These are phyloP conservation scores for Asobara japonica DNA, from an alignment of 1,140 invertebrate genomes.

Conservation along the genomic window DNA sequence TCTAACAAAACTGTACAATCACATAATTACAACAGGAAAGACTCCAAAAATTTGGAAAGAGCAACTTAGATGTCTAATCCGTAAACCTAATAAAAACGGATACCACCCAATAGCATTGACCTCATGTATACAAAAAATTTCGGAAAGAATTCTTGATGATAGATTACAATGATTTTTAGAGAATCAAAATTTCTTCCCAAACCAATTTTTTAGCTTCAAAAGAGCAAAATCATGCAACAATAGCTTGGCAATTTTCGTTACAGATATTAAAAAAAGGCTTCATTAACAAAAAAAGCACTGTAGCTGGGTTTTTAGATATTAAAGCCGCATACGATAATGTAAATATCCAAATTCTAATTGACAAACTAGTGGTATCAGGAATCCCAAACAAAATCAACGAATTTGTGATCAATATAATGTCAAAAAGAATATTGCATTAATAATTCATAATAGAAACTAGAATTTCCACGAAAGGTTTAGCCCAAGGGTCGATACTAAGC, in stretches of 20 bases:
- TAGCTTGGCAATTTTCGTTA: neutral
- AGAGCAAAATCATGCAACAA: constrained; percentile 3
- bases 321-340: constrained; percentile 26
- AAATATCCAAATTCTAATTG: neutral
- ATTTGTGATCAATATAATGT: too few species aligned
- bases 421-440: too few species aligned
- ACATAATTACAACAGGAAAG: neutral
- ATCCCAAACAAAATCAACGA: neutral
- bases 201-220: constrained; percentile 23
- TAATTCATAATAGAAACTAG: neutral
- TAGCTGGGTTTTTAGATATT: neutral
- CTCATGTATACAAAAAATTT: constrained; percentile 20
- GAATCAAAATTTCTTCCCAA: constrained; percentile 13
- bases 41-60: constrained; percentile 11
- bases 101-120: constrained; percentile 13
- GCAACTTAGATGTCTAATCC: constrained; percentile 4
- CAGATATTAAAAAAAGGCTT: constrained; percentile 23
- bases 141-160: constrained; percentile 33
- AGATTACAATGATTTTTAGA: constrained; percentile 21
- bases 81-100: constrained; percentile 17
- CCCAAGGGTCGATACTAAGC: constrained; percentile 8
- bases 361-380: neutral
- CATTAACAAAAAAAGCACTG: neutral
- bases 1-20: neutral
- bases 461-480: constrained; percentile 1